These are phyloP conservation scores for Phalera bucephala DNA, from an alignment of 2,888 invertebrate species.

Conservation along the genomic window DNA sequence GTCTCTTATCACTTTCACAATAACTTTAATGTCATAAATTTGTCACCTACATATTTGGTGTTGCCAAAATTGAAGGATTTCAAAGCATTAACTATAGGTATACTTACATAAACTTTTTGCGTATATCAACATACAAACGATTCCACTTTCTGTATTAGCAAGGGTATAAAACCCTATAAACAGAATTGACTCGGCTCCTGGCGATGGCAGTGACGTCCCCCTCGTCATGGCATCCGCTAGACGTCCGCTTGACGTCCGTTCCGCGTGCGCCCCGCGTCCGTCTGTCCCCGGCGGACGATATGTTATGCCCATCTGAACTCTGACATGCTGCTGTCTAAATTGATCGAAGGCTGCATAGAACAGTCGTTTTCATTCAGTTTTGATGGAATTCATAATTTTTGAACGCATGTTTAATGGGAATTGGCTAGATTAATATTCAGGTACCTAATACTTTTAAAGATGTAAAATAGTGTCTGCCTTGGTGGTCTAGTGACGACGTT, in stretches of 20 bases:
- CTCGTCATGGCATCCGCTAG: slow-evolving; percentile 44
- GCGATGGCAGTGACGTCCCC: slow-evolving; percentile 48
- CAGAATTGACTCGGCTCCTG: slow-evolving; percentile 34
- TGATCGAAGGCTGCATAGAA: slow-evolving; percentile 43
- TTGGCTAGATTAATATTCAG: too few relatives aligned
- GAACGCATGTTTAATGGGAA: too few relatives aligned
- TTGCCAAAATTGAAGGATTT: too few relatives aligned
- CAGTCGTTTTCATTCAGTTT: slow-evolving; percentile 21
- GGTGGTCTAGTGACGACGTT: too few relatives aligned
- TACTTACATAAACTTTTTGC: too few relatives aligned
- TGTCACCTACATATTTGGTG: too few relatives aligned
- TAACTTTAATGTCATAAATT: too few relatives aligned
- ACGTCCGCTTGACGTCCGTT: too few relatives aligned
- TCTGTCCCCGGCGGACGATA: slow-evolving; percentile 53
- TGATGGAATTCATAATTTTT: neutral
- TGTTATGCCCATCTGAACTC: slow-evolving; percentile 56
- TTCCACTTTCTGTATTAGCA: neutral
- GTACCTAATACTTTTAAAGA: too few relatives aligned
- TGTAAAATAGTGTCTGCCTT: too few relatives aligned
- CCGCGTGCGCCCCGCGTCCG: slow-evolving; percentile 14
- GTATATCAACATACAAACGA: neutral
- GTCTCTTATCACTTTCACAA: too few relatives aligned
- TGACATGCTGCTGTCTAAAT: slow-evolving; percentile 44
- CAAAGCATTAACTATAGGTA: too few relatives aligned
- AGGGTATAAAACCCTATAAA: slow-evolving; percentile 32